phyloP scores from a whole-genome alignment of 2,797 vertebrate genomes.

The Peromyscus attwateri region DNA sequence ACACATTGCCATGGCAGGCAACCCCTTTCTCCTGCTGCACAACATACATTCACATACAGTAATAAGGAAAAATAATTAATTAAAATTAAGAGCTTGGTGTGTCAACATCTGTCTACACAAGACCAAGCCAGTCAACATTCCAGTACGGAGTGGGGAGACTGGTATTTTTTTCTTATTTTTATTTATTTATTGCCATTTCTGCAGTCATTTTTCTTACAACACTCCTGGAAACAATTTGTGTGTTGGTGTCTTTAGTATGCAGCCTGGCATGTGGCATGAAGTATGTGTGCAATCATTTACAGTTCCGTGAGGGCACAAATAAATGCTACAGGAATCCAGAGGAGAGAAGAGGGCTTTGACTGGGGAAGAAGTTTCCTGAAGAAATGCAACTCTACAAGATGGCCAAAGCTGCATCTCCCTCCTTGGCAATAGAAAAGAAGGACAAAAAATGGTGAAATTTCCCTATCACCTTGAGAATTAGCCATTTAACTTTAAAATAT shows the following conservation, averaged over 20 bases:
- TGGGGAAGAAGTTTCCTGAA: neutral
- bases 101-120: neutral
- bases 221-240: neutral
- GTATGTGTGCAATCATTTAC: neutral
- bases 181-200: neutral
- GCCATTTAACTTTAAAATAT: conserved; percentile 63
- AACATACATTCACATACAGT: neutral
- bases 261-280: neutral
- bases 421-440: conserved; percentile 12
- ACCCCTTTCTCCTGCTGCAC: neutral
- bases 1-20: neutral
- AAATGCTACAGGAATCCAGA: neutral
- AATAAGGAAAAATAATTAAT: neutral
- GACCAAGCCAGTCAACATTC: neutral
- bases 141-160: neutral
- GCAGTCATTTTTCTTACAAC: neutral
- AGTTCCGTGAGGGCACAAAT: neutral
- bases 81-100: neutral
- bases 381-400: conserved; percentile 34
- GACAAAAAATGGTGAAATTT: neutral
- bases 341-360: neutral
- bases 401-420: conserved; percentile 27
- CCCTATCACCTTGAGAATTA: neutral
- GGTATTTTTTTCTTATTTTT: neutral
- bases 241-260: neutral